Conservation (phyloP, 2,113 vertebrate species). For the Gallinago paraguaiae region DNA sequence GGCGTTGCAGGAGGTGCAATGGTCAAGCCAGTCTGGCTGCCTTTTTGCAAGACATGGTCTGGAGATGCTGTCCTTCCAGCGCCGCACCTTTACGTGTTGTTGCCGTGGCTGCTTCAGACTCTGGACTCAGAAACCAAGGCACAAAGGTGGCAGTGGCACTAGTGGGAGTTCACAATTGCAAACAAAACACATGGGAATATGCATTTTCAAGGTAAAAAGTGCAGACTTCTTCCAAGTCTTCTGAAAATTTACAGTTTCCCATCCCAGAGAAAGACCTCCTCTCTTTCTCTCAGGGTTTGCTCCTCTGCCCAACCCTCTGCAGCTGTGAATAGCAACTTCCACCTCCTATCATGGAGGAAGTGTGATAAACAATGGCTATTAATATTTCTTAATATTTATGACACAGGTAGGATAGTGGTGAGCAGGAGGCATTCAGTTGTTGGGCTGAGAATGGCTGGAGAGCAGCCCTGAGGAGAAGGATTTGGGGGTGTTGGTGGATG, state of each 20-base stretch:
- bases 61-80: neutral
- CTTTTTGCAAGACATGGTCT: neutral
- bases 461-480: no score
- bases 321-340: neutral
- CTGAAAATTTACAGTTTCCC: neutral
- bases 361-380: neutral
- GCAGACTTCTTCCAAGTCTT: neutral
- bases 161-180: neutral
- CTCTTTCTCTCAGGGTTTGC: neutral
- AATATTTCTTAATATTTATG: neutral
- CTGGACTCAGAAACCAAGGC: neutral
- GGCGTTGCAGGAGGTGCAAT: neutral
- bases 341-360: neutral
- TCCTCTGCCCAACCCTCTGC: neutral
- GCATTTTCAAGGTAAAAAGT: neutral
- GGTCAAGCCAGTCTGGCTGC: neutral
- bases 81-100: neutral
- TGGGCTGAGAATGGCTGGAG: no score
- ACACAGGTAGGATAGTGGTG: neutral
- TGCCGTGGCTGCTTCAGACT: rapidly evolving
- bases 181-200: neutral
- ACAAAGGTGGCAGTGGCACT: neutral
- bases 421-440: neutral
- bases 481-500: no score
- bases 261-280: neutral